Evolutionary conservation across 2,113 vertebrate genomes (phyloP).

Genomic region (Lathamus discolor): DNA sequence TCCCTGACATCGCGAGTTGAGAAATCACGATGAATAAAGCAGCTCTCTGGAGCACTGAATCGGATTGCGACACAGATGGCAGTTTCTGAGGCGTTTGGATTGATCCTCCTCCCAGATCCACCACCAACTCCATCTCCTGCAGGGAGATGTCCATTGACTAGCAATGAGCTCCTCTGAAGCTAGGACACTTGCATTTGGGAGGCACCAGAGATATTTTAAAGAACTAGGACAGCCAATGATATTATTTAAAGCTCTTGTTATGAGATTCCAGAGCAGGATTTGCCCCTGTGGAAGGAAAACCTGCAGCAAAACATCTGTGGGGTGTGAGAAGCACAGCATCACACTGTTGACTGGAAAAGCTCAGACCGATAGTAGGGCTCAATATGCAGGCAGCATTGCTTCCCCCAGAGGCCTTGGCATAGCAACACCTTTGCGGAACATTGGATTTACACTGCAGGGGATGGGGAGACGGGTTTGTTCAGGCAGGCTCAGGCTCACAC

Average conservation of each 20-base stretch:
- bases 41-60: neutral
- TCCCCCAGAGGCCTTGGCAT: neutral
- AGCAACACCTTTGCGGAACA: neutral
- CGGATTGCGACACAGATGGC: neutral
- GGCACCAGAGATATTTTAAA: neutral
- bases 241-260: neutral
- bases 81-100: neutral
- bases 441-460: neutral
- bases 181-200: neutral
- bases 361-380: neutral
- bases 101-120: neutral
- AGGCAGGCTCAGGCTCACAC: neutral
- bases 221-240: neutral
- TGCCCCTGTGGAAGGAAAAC: neutral
- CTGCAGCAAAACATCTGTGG: neutral
- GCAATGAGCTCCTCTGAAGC: neutral
- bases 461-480: neutral
- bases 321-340: neutral
- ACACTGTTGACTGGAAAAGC: rapidly evolving
- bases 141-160: neutral
- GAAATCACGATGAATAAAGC: neutral
- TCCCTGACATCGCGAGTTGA: neutral
- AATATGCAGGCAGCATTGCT: neutral
- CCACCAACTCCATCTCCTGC: neutral
- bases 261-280: neutral